A percentile compares a stretch with the other conserved stretches of the same genome.
Evolutionary conservation across 2,113 vertebrate genomes (phyloP).

Genomic region (Corythoichthys haematopterus): DNA sequence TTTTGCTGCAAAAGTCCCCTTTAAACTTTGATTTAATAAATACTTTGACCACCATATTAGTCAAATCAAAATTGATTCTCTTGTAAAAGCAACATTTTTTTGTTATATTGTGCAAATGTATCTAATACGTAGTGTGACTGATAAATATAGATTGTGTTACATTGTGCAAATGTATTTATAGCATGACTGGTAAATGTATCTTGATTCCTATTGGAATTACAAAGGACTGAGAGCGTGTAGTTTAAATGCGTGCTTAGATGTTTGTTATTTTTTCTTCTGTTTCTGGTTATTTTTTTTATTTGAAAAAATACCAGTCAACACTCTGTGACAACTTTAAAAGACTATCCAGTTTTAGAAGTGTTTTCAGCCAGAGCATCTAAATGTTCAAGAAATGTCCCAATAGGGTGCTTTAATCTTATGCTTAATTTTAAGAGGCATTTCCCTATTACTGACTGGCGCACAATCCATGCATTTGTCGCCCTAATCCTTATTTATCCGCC

Average conservation of each 20-base stretch:
- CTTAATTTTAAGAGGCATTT: conserved; percentile 21
- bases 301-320: neutral
- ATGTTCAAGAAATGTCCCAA: conserved; percentile 13
- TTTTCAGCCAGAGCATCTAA: conserved; percentile 5
- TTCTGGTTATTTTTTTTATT: neutral
- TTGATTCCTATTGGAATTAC: no score
- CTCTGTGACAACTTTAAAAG: conserved; percentile 8
- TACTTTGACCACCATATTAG: no score
- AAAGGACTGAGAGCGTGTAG: no score
- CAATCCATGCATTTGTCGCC: conserved; percentile 31
- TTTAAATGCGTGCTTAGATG: neutral
- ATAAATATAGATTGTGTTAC: neutral
- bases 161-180: neutral
- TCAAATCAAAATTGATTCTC: no score
- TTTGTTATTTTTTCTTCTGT: neutral
- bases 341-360: neutral
- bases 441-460: conserved; percentile 17
- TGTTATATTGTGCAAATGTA: no score
- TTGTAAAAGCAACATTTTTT: no score
- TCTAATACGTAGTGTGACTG: no score
- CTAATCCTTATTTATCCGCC: conserved; percentile 42
- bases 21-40: no score
- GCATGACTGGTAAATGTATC: no score
- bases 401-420: conserved; percentile 18
- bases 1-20: no score